Base-by-base conservation (phyloP, 2,113 vertebrate species). In the Brachyistius frenatus region DNA sequence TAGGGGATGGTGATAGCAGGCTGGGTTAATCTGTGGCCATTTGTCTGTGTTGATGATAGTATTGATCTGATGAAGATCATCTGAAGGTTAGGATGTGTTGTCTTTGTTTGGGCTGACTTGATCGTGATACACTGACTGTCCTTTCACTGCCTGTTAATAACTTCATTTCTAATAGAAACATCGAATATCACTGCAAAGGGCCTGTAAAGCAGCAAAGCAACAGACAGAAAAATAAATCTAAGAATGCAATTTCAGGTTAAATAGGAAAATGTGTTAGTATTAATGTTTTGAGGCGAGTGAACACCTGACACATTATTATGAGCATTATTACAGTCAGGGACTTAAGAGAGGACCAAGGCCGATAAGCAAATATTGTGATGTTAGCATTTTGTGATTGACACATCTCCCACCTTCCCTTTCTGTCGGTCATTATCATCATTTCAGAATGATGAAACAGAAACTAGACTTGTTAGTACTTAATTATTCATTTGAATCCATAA, bases 401-500 rank as follows among this genome's bases (percentile, higher is more conserved):
- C 66, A 14, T 69, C 75, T 47, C 15, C 73, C 54, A 54, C 76
- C 71, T 67, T 86, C 69, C 60, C 52, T 80, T 70, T 73, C 50
- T 73, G 33, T 68, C 63, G 89, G 84, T 91, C 86, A 92, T 89
- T 90, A 83, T 86, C 87, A 85, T 90, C 78, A 87, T 90, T 90
- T 88, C 79, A 72, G 62, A 89, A 86, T 80, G 80, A 88, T 89
- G 89, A 89, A 91, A 92, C 88, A 85, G 87, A 91, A 86, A 89
- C 88, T 83, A 81, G 79, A 81, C 89, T 91, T 93, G 91, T 93
- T 93, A 91, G 82, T 80, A 73, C 87, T 90, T 94, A 93, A 94
- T 94, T 94, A 94, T 94, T 94, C 88, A 94, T 94, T 93, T 94
- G 76, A 89, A 92, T 91, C 90, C 89, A 92, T 93, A 92, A 93